phyloP scores from a whole-genome alignment of 2,888 invertebrate species.

The Pollenia griseotomentosa region DNA sequence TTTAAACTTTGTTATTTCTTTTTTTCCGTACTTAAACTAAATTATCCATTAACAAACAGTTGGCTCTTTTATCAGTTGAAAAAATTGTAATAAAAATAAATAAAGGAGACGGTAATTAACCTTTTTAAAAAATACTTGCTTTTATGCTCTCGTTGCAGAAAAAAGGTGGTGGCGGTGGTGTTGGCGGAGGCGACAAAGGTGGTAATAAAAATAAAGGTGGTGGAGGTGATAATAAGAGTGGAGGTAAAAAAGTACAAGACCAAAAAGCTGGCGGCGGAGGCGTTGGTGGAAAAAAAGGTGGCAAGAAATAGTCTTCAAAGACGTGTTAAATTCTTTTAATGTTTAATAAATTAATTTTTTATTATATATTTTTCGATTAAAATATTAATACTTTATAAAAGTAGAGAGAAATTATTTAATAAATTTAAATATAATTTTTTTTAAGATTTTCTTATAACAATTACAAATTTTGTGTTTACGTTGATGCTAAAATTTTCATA shows the following conservation, averaged over 20 bases:
- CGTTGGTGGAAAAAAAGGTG: slow-evolving; percentile 81
- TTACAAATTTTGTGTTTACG: background rate
- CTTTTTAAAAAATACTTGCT: slow-evolving; percentile 56
- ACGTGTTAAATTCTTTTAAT: slow-evolving; percentile 12
- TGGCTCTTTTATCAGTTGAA: slow-evolving; percentile 63
- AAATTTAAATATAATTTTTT: slow-evolving; percentile 30
- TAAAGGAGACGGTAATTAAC: slow-evolving; percentile 66
- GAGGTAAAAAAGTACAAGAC: slow-evolving; percentile 79
- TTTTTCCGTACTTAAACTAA: slow-evolving; percentile 50
- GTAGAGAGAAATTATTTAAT: slow-evolving; percentile 24
- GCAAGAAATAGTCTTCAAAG: slow-evolving; percentile 78
- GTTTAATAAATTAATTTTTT: slow-evolving; percentile 11
- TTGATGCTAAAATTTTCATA: background rate
- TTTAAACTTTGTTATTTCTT: slow-evolving; percentile 61
- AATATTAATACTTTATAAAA: slow-evolving; percentile 49
- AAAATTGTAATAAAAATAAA: slow-evolving; percentile 62
- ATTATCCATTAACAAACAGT: slow-evolving; percentile 70
- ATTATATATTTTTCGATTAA: slow-evolving; percentile 2
- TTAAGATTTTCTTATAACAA: slow-evolving; percentile 28
- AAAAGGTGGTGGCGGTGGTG: slow-evolving; percentile 78
- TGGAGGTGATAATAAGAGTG: slow-evolving; percentile 76
- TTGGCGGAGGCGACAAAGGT: slow-evolving; percentile 73
- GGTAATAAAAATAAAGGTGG: slow-evolving; percentile 77
- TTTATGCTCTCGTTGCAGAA: slow-evolving; percentile 77
- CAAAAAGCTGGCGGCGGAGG: slow-evolving; percentile 78